Evolutionary conservation across 2,113 vertebrate species (phyloP), one percentile per base, ranked within the genome.

Genomic region (Siphamia tubifer): DNA sequence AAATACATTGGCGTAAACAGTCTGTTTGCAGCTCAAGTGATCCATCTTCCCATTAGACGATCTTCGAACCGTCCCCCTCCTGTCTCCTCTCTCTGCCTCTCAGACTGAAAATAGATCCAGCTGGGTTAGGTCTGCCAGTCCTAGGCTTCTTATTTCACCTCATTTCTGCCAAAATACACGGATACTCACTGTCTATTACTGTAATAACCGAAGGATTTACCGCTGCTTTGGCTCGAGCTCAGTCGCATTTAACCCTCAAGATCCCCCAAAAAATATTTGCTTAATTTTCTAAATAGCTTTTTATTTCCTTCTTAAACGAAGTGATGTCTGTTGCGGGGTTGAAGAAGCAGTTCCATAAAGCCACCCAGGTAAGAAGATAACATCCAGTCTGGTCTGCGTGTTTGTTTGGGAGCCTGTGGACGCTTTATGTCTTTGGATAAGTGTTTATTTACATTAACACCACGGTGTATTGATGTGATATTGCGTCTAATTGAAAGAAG

Each of bases 341-440:
- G 25, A 94, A 94, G 39, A 94, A 95, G 79, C 93, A 94, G 49
- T 94, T 95, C 75, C 93, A 94, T 74, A 94, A 95, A 89, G 93
- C 93, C 70, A 94, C 93, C 0, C 93, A 94, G 93, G 94, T 94
- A 70, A 65, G 77, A 19, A 8, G 5, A n/a, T 8, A 42, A n/a
- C n/a, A n/a, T n/a, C n/a, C n/a, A n/a, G n/a, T n/a, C n/a, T n/a
- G n/a, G n/a, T n/a, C n/a, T n/a, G 31, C 52, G 10, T 11, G 24
- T 27, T 10, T 40, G 45, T 27, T 19, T 12, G 20, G 36, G 16
- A 24, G 24, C 17, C 31, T 48, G 15, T 27, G 27, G 23, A 30
- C 15, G 3, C 24, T 27, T 9, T 4, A 5, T 30, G 16, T 48
- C 25, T 17, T 1, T 9, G 0, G 9, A 5, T 10, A 48, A 11